A percentile compares a stretch with the other conserved stretches of the same genome.
Conservation (phyloP, 1,140 invertebrate genomes). For the Cecropterus lyciades region DNA sequence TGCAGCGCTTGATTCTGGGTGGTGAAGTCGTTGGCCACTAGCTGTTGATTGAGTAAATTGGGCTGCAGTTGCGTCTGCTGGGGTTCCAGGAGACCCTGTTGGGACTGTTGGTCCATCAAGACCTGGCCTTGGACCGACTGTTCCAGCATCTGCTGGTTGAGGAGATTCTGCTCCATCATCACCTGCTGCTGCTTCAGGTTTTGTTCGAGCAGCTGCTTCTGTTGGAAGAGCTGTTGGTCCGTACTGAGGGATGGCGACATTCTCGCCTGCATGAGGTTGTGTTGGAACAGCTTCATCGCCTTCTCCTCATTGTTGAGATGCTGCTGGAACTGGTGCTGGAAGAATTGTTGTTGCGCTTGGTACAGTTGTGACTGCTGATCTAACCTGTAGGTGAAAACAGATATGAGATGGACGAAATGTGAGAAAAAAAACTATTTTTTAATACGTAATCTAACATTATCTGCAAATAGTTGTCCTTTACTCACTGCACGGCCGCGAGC, state of each 20-base stretch:
- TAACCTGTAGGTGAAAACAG: conserved; percentile 53
- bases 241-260: conserved; percentile 72
- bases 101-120: conserved; percentile 72
- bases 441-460: conserved; percentile 26
- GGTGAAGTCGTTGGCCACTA: conserved; percentile 71
- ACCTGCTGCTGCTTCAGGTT: conserved; percentile 73
- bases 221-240: conserved; percentile 74
- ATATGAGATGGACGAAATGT: background rate
- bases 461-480: conserved; percentile 32
- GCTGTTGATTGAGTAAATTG: conserved; percentile 60
- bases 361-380: conserved; percentile 81
- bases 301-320: conserved; percentile 78
- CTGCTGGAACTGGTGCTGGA: conserved; percentile 82
- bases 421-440: no score
- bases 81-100: conserved; percentile 69
- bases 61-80: conserved; percentile 64
- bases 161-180: conserved; percentile 85
- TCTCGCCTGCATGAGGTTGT: conserved; percentile 81
- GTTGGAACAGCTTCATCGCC: conserved; percentile 79
- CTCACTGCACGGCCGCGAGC: conserved; percentile 69
- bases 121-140: conserved; percentile 79
- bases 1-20: conserved; percentile 75
- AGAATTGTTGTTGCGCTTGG: conserved; percentile 80
- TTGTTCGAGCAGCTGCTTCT: conserved; percentile 69
- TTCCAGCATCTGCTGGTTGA: conserved; percentile 86